phyloP scores from a whole-genome alignment of 2,113 vertebrate genomes.

The Haemorhous mexicanus region DNA sequence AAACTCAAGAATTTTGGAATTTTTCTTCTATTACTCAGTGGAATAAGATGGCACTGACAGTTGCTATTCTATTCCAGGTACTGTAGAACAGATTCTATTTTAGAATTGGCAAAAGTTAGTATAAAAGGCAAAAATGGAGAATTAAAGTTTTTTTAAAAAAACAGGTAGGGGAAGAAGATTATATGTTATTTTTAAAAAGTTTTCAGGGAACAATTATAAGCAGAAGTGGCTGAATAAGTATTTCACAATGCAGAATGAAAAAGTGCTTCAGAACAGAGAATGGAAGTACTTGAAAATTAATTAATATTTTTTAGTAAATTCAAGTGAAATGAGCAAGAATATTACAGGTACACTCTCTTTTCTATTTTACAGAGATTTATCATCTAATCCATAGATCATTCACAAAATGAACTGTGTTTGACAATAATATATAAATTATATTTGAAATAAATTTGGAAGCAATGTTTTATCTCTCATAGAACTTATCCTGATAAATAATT shows the following conservation, averaged over 20 bases:
- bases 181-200: not conserved
- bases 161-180: fast-evolving
- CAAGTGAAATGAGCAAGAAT: not conserved
- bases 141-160: not conserved
- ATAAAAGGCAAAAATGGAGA: not conserved
- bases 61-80: not conserved
- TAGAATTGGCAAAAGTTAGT: not conserved
- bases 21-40: not conserved
- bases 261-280: not conserved
- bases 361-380: not conserved
- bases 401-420: not conserved
- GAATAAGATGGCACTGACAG: not conserved
- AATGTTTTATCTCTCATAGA: not conserved
- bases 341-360: not conserved
- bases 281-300: not conserved
- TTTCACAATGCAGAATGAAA: not conserved
- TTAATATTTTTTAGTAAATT: not conserved
- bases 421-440: not conserved
- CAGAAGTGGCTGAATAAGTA: not conserved
- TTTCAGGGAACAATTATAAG: not conserved
- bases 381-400: not conserved
- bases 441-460: not conserved
- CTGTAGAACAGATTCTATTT: not conserved
- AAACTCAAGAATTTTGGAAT: not conserved
- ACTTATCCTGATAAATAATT: not conserved